Evolutionary conservation across 2,888 invertebrate genomes (phyloP), one percentile per base, ranked within the genome.

Genomic region (Caenorhabditis imperialis): DNA sequence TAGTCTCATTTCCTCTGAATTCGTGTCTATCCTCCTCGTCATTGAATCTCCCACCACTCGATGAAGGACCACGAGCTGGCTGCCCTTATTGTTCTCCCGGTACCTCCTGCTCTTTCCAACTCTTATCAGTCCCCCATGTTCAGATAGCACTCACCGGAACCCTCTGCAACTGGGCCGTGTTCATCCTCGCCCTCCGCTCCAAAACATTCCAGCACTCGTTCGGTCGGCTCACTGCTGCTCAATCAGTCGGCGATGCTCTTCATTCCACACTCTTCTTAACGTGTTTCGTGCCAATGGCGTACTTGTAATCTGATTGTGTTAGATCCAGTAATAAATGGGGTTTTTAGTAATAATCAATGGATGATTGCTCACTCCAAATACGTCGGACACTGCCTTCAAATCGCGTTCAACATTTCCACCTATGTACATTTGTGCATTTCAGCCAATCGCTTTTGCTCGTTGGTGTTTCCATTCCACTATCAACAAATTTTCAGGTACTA

Each of bases 121-220:
- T n/a, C n/a, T n/a, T n/a, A n/a, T n/a, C n/a, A n/a, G n/a, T 47
- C 25, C 27, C 7, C 12, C 16, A 18, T 30, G 25, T 58, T 27
- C 42, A 79, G 76, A 3, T 76, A 1, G 72, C 75, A 2, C 35
- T 69, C 4, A 23, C 70, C 33, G 79, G 79, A 8, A 55, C 72
- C 42, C 14, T 47, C 2, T 51, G 55, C 35, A 79, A 79, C 37
- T 72, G 74, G 65, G 54, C 65, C 1, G 67, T 79, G 4, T 69
- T 67, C 0, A 6, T 73, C 25, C 58, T 77, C 22, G 69, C 72
- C 20, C 61, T 54, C 4, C 22, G 51, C 2, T 42, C 67, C 6
- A 53, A 71, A 23, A 53, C 73, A 1, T 48, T 80, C 8, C 60
- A 77, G 25, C 75, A 80, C 30, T 51, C 79, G n/a, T 79, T 79